Conservation (phyloP, 2,113 vertebrate species). For the Sylvia atricapilla region DNA sequence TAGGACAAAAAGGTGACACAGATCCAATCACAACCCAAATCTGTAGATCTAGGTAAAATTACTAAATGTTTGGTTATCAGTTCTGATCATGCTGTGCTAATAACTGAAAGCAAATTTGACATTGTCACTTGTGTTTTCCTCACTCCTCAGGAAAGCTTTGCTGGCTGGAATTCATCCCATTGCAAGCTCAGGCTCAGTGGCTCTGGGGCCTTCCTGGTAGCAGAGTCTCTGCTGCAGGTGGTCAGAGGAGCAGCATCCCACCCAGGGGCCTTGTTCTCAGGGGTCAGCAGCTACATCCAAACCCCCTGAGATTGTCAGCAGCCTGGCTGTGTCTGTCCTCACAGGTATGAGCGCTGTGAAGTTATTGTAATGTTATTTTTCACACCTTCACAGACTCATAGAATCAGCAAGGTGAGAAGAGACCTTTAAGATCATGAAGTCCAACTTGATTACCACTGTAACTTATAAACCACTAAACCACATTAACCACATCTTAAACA, state of each 20-base stretch:
- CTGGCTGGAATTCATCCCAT: neutral
- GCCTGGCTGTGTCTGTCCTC: neutral
- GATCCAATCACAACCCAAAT: neutral
- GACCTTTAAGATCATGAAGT: neutral
- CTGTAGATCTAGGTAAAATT: neutral
- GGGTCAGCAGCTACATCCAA: neutral
- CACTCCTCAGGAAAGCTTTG: neutral
- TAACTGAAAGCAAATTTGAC: neutral
- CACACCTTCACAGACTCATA: neutral
- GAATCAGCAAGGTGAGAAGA: neutral
- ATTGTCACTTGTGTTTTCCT: neutral
- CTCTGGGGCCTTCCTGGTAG: neutral
- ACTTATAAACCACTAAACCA: neutral
- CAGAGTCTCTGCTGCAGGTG: neutral
- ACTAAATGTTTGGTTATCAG: neutral
- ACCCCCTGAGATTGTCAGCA: rapidly evolving
- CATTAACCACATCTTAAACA: neutral
- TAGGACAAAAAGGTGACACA: neutral
- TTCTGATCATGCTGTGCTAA: neutral
- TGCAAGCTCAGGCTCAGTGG: neutral
- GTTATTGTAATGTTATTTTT: neutral
- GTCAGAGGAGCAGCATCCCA: rapidly evolving
- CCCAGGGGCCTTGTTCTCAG: neutral
- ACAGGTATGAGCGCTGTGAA: rapidly evolving
- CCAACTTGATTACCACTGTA: neutral